A percentile compares a stretch with the other conserved stretches of the same genome.
phyloP scores from a whole-genome alignment of 1,140 invertebrate species.

The Drosophila novamexicana region DNA sequence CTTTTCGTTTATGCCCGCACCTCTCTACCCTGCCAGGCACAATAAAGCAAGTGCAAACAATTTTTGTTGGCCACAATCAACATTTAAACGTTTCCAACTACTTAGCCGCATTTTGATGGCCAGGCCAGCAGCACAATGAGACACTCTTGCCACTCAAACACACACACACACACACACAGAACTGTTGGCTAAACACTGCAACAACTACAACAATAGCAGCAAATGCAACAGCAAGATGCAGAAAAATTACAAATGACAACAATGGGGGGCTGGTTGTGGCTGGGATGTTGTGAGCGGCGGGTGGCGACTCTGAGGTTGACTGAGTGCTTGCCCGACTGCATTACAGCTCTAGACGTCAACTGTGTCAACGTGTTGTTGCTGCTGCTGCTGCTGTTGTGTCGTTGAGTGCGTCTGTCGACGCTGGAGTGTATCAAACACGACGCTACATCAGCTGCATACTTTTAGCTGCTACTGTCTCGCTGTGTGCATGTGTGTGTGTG shows the following conservation, averaged over 20 bases:
- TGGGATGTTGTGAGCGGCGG: neutral
- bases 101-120: constrained; percentile 71
- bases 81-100: constrained; percentile 77
- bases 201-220: neutral
- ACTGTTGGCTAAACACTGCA: constrained; percentile 67
- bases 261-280: constrained; percentile 13
- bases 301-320: constrained; percentile 56
- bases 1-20: neutral
- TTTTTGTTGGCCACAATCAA: constrained; percentile 55
- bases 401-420: constrained; percentile 78
- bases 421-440: constrained; percentile 78
- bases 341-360: constrained; percentile 78
- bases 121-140: constrained; percentile 60
- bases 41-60: constrained; percentile 21
- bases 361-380: constrained; percentile 61
- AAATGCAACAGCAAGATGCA: constrained; percentile 12
- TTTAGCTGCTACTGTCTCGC: constrained; percentile 44
- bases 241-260: constrained; percentile 67
- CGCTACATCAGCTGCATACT: constrained; percentile 73
- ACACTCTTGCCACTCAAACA: constrained; percentile 55
- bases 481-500: constrained; percentile 26
- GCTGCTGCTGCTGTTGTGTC: constrained; percentile 34
- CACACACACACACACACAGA: constrained; percentile 32
- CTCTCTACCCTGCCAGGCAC: neutral
- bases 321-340: constrained; percentile 71